phyloP scores from a whole-genome alignment of 2,797 vertebrate genomes.

The Nyctalus aviator region DNA sequence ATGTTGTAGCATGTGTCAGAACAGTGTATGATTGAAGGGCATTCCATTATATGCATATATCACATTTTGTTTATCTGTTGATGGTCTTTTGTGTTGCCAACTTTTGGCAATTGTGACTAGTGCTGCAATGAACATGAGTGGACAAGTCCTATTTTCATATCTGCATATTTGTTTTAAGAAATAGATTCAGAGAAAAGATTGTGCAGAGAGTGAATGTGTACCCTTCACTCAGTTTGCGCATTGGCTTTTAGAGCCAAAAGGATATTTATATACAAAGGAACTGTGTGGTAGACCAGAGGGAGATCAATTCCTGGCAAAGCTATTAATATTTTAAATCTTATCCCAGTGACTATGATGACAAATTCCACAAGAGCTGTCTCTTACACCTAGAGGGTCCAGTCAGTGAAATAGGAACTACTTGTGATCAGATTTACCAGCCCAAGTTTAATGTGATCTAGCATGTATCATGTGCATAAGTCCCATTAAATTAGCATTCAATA shows the following conservation, averaged over 20 bases:
- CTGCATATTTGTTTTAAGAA: not conserved
- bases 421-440: not conserved
- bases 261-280: not conserved
- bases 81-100: not conserved
- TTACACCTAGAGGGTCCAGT: not conserved
- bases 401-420: not conserved
- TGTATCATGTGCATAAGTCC: accelerated
- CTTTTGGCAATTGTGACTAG: not conserved
- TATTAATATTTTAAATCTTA: not conserved
- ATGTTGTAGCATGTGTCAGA: not conserved
- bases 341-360: not conserved
- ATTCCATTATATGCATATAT: not conserved
- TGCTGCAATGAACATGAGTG: not conserved
- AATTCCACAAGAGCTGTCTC: not conserved
- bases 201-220: not conserved
- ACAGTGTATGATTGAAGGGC: not conserved
- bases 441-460: not conserved
- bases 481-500: not conserved
- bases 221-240: not conserved
- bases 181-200: not conserved
- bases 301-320: not conserved
- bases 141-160: not conserved
- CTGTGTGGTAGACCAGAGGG: not conserved
- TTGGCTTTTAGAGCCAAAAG: not conserved
- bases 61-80: no score